Conservation (phyloP, 2,113 vertebrate species). For the Mastomys natalensis region DNA sequence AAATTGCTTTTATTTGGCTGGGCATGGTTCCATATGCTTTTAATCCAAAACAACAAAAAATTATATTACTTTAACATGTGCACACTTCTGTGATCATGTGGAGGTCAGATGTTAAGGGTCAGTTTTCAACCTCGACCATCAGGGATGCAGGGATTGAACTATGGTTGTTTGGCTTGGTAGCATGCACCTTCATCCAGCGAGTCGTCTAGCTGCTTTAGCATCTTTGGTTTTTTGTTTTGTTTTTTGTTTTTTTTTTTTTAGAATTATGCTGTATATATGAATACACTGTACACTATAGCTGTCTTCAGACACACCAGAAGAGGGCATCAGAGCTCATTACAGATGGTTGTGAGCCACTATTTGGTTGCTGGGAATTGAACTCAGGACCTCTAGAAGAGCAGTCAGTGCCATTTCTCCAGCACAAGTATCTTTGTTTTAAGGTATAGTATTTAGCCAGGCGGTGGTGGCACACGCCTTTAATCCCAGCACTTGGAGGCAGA, state of each 20-base stretch:
- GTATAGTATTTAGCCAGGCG: background rate
- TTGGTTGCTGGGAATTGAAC: no score
- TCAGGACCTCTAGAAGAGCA: no score
- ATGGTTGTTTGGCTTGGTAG: background rate
- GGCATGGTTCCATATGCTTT: background rate
- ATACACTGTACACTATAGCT: no score
- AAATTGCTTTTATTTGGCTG: background rate
- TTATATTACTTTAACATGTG: background rate
- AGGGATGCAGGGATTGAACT: background rate
- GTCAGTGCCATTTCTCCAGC: no score
- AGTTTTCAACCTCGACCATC: background rate
- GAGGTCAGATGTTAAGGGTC: background rate
- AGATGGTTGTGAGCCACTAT: no score
- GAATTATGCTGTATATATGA: no score
- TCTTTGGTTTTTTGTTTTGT: no score
- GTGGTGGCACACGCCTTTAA: no score
- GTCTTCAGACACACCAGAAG: no score
- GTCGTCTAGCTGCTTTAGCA: background rate
- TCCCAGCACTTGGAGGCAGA: no score
- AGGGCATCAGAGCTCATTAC: no score
- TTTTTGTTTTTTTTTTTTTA: no score
- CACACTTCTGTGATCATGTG: background rate
- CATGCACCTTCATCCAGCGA: background rate
- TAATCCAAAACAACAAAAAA: background rate
- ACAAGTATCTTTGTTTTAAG: background rate